Conservation (phyloP, 2,888 invertebrate genomes). For the Dolichopus griseipennis region DNA sequence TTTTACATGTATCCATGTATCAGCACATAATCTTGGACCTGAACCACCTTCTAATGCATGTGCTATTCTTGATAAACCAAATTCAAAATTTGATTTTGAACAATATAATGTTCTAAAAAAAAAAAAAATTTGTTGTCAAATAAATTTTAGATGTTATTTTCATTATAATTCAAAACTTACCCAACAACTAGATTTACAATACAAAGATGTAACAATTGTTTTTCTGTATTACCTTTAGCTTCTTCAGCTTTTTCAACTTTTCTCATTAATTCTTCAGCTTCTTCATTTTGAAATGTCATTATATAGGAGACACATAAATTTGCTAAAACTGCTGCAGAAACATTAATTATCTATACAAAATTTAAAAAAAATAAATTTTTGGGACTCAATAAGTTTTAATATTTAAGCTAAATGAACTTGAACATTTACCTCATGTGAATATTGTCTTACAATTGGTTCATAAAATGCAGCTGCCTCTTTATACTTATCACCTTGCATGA, state of each 20-base stretch:
- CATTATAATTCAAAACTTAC: slow-evolving; percentile 35
- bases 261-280: slow-evolving; percentile 96
- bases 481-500: slow-evolving; percentile 98
- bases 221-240: slow-evolving; percentile 72
- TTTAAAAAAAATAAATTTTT: not conserved
- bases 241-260: slow-evolving; percentile 99
- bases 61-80: slow-evolving; percentile 93
- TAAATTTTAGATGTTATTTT: not conserved
- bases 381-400: not conserved
- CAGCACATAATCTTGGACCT: slow-evolving; percentile 75
- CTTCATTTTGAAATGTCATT: slow-evolving; percentile 97
- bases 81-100: slow-evolving; percentile 97
- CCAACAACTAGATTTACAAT: slow-evolving; percentile 99
- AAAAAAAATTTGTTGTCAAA: not conserved
- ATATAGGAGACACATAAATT: slow-evolving; percentile 98
- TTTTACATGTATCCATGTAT: slow-evolving; percentile 98
- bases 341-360: slow-evolving; percentile 65
- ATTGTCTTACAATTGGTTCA: slow-evolving; percentile 93
- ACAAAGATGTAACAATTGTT: slow-evolving; percentile 92
- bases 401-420: not conserved
- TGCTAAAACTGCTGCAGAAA: slow-evolving; percentile 96
- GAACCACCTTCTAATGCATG: slow-evolving; percentile 64
- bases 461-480: slow-evolving; percentile 97
- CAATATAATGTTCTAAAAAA: slow-evolving; percentile 78
- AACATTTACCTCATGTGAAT: slow-evolving; percentile 66